Base-by-base conservation (phyloP, 2,888 invertebrate genomes). In the Trachelus tabidus region DNA sequence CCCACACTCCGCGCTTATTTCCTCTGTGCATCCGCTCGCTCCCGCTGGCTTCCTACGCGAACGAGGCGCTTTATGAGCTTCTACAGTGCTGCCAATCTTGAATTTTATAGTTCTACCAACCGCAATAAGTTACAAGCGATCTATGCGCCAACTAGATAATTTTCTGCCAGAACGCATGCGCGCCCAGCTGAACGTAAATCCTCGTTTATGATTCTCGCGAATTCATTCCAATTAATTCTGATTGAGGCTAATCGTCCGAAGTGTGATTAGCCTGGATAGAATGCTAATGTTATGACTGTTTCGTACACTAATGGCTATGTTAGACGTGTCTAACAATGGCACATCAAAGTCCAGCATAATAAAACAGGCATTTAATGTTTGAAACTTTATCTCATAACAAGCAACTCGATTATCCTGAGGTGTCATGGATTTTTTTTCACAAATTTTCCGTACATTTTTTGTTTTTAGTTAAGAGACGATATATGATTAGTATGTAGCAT, bases 1-100 rank as follows among this genome's bases (percentile, higher is more conserved):
- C 56, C 56, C 6, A 56, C 56, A 56, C 56, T 56, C 56, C 56
- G 75, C 80, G 69, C 73, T 74, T 76, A 31, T 56, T 83, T 83
- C 82, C 83, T 83, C 37, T 68, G 1, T 31, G 34, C 75, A 33
- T 34, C 31, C 56, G 69, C 69, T 75, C 75, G 40, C 75, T 34
- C 69, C 56, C 35, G 68, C 73, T 68, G 35, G 68, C 34, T 73
- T n/a, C 73, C 77, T 71, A 34, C 71, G 12, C 30, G 71, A 31
- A 31, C 11, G 71, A 68, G 35, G 35, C 34, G 31, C 34, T 56
- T 34, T 34, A 31, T 15, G 35, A 77, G 56, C 56, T 35, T 15
- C 37, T 68, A 34, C 77, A 73, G 73, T 75, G 69, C 69, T 69
- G 23, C 56, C 56, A 56, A 56, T 56, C 56, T 56, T 9, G 2